A percentile compares a stretch with the other conserved stretches of the same genome.
Evolutionary conservation across 2,888 invertebrate genomes (phyloP).

Genomic region (Neelides folsomi): DNA sequence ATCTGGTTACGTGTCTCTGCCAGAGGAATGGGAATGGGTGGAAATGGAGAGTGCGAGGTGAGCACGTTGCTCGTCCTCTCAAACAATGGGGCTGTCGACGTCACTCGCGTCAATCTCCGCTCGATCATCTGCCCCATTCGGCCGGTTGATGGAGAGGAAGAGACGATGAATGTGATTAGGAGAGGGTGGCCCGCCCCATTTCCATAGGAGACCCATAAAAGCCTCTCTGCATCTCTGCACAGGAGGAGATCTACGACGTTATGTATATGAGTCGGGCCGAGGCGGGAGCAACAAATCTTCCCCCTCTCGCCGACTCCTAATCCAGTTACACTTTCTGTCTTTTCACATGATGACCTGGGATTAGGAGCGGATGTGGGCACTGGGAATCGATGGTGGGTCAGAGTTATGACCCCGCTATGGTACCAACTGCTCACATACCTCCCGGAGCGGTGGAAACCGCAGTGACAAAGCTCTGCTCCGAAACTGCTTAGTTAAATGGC

Average conservation of each 20-base stretch:
- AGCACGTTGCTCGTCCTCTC: constrained; percentile 18
- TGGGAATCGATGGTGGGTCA: constrained; percentile 29
- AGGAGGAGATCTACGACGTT: constrained; percentile 3
- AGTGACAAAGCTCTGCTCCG: constrained; percentile 29
- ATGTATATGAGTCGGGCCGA: background rate
- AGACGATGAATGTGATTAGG: too few species aligned
- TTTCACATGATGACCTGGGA: constrained; percentile 6
- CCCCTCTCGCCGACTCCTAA: too few species aligned
- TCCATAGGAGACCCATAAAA: constrained; percentile 28
- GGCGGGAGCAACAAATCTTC: constrained; percentile 19
- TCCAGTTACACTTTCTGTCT: too few species aligned
- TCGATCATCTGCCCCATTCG: constrained; percentile 1
- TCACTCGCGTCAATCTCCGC: background rate
- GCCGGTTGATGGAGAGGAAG: background rate
- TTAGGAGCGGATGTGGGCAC: constrained; percentile 8
- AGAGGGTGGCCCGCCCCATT: constrained; percentile 6
- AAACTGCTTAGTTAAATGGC: constrained; percentile 34
- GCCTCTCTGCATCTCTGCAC: constrained; percentile 12
- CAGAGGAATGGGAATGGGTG: background rate
- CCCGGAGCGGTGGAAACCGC: constrained; percentile 34
- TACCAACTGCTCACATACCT: constrained; percentile 33
- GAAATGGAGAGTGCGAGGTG: constrained; percentile 11
- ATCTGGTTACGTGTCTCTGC: too few species aligned
- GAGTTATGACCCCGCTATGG: constrained; percentile 34
- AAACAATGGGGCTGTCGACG: too few species aligned